Conservation (phyloP, 2,888 invertebrate species). For the Arrhopalites spinosus region DNA sequence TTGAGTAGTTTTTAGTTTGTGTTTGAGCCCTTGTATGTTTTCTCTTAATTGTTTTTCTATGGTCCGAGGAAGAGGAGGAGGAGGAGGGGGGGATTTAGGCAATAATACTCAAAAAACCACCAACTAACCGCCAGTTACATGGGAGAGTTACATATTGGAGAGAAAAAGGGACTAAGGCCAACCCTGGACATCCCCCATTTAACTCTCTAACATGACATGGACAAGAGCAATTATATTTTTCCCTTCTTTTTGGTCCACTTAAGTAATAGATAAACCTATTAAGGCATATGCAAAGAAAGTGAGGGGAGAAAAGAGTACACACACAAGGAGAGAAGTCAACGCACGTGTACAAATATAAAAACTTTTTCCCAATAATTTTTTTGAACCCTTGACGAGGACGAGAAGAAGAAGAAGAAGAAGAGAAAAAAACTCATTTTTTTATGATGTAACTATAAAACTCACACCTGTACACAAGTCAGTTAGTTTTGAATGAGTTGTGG, state of each 20-base stretch:
- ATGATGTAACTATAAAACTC: neutral
- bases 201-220: constrained; percentile 46
- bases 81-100: too few species aligned
- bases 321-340: too few species aligned
- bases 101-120: too few species aligned
- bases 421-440: neutral
- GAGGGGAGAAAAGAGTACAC: neutral
- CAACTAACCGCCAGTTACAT: too few species aligned
- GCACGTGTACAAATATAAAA: too few species aligned
- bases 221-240: constrained; percentile 32
- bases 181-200: constrained; percentile 49
- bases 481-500: too few species aligned
- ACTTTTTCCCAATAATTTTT: too few species aligned
- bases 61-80: too few species aligned
- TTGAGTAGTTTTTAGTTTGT: too few species aligned
- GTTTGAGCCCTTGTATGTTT: too few species aligned
- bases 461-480: too few species aligned
- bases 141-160: neutral
- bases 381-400: neutral
- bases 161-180: constrained; percentile 11
- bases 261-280: constrained; percentile 22
- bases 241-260: constrained; percentile 22
- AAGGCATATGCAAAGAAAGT: constrained; percentile 25
- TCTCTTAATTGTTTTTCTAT: too few species aligned
- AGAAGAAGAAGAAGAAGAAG: neutral